Base-by-base conservation (phyloP, 2,797 vertebrate genomes). In the Enteromius mattozi region DNA sequence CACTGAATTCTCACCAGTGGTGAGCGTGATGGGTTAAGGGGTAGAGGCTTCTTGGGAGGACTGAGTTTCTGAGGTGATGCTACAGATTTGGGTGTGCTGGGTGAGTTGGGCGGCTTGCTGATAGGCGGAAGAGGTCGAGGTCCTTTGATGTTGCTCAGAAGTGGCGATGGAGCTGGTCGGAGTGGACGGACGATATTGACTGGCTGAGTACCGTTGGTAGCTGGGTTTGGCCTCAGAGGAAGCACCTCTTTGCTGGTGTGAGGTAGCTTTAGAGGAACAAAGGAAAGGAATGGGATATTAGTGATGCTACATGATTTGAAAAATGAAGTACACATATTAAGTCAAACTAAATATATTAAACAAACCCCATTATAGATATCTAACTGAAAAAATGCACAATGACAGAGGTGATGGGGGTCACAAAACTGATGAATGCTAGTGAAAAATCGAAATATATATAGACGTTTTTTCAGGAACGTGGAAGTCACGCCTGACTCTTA, bases 161-260 rank as follows among this genome's bases (percentile, higher is more conserved):
- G 51, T 1, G 94, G 89, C 1, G 90, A 93, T 0, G 91, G 89
- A 0, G 89, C 85, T 0, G 95, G 93, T 3, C 94, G 93, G 4
- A 97, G 94, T 3, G 97, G 97, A 2, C 94, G 95, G 37, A 97
- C 96, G 0, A 96, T 37, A 71, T 96, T 96, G 88, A 96, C 79
- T 0, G 94, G 95, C 88, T 97, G 96, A 37, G 92, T 91, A 63
- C 92, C 90, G 0, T 90, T 93, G 30, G 90, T 91, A 1, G 78
- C 82, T 0, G 92, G 77, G 0, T 86, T 89, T 0, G 94, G 82
- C 30, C 93, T 93, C 21, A 92, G 90, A 0, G 93, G 93, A 78
- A 96, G 93, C 0, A 93, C 82, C 47, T 94, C 91, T 86, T 94
- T 93, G 0, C 91, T 84, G 80, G 90, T 93, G 92, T 96, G 94